Base-by-base conservation (phyloP, 2,797 vertebrate species). In the Danio kyathit region DNA sequence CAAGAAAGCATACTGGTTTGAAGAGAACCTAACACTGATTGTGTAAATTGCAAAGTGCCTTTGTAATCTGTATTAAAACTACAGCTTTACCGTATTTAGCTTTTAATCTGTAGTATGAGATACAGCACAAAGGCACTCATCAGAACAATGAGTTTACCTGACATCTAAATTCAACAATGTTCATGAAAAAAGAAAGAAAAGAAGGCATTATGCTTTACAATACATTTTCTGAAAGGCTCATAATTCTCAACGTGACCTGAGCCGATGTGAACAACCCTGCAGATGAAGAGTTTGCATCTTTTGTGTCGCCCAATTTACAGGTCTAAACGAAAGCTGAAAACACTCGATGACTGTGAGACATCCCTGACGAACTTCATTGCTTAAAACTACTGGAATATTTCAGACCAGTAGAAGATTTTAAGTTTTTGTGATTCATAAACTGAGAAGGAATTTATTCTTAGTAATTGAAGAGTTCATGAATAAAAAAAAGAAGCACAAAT, bases 161-260 rank as follows among this genome's bases (percentile, higher is more conserved):
- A 82, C 73, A 77, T 73, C 54, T 54, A 43, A 57, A 74, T 80
- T 56, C 19, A 52, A 73, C 57, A 41, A 85, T 13, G 14, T 7
- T 21, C 46, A 21, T 10, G n/a, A n/a, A n/a, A n/a, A 29, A 29
- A 29, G 29, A 29, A 29, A 29, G 29, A 29, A 29, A 29, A 52
- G 29, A 78, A 80, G 19, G 65, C 67, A 51, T 74, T 70, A 76
- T 70, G 54, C 57, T 49, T 59, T 72, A 57, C 40, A 10, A 69
- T 79, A 63, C 29, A 56, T 75, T 78, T 78, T 65, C 72, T 63
- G 40, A 82, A 74, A 75, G 76, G 76, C 81, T 80, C 65, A 59
- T 72, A 73, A 17, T 77, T 67, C 48, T 40, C 38, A 48, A 81
- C 73, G 82, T 67, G 82, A 80, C 83, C 83, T 84, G 82, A 87